Evolutionary conservation across 2,888 invertebrate genomes (phyloP).

Genomic region (Diplolepis rosae): DNA sequence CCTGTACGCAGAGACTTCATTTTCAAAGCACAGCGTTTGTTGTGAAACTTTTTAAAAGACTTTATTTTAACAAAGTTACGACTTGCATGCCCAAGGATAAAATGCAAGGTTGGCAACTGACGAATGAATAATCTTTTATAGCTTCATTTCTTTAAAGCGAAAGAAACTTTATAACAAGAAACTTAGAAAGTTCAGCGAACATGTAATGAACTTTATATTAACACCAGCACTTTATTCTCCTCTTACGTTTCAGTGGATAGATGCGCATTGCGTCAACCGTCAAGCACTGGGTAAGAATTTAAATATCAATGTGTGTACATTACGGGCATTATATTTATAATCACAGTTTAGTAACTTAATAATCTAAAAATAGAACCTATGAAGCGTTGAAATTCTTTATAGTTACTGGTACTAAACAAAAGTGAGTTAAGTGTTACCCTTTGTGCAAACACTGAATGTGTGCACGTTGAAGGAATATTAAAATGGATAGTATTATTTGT

Average conservation of each 20-base stretch:
- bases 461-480: no score
- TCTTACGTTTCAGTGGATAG: neutral
- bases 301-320: neutral
- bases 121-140: conserved; percentile 22
- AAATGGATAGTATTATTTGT: neutral
- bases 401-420: neutral
- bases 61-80: neutral
- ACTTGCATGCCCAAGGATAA: neutral
- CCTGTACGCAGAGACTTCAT: neutral
- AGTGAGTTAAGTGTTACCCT: neutral
- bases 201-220: neutral
- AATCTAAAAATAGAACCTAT: neutral
- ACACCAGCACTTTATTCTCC: conserved; percentile 1
- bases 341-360: neutral
- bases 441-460: no score
- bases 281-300: conserved; percentile 6
- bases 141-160: conserved; percentile 23
- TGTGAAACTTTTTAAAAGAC: neutral
- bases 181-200: neutral
- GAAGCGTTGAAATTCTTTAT: neutral
- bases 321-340: neutral
- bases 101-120: conserved; percentile 16
- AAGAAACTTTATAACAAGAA: conserved; percentile 8
- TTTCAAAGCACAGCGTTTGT: neutral
- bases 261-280: conserved; percentile 15